These are phyloP conservation scores for Aplysina aerophoba DNA, from an alignment of 37 sponge, comb jelly and placozoan species.

Conservation along the genomic window DNA sequence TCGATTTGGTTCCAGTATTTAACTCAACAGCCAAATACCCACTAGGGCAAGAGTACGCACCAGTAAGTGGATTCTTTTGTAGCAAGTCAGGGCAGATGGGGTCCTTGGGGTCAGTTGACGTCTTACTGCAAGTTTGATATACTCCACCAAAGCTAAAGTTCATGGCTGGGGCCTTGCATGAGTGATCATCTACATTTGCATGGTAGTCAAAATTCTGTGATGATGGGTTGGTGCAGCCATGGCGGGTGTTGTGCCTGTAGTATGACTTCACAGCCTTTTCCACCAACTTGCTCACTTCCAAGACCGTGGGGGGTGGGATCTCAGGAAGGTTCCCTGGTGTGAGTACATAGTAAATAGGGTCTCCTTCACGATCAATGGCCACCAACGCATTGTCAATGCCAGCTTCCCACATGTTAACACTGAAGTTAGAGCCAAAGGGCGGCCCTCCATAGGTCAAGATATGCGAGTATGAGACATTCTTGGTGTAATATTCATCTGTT, in stretches of 20 bases:
- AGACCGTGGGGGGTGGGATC: constrained; percentile 14
- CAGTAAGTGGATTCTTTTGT: constrained; percentile 68
- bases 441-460: constrained; percentile 50
- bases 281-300: constrained; percentile 14
- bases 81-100: neutral
- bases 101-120: neutral
- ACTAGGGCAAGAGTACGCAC: constrained; percentile 54
- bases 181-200: constrained; percentile 28
- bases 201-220: constrained; percentile 55
- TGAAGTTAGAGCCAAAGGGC: constrained; percentile 27
- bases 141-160: constrained; percentile 60
- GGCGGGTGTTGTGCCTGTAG: constrained; percentile 42
- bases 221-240: constrained; percentile 53
- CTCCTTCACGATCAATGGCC: constrained; percentile 53
- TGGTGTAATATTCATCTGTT: constrained; percentile 3
- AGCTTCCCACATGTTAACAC: constrained; percentile 43
- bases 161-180: constrained; percentile 36
- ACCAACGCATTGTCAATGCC: constrained; percentile 53
- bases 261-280: constrained; percentile 23
- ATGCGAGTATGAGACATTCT: constrained; percentile 56
- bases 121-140: constrained; percentile 47
- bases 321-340: constrained; percentile 41
- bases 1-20: constrained; percentile 45
- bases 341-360: constrained; percentile 49
- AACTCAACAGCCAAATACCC: constrained; percentile 51